These are phyloP conservation scores for Leucozona laternaria DNA, from an alignment of 2,888 invertebrate species.

Conservation along the genomic window DNA sequence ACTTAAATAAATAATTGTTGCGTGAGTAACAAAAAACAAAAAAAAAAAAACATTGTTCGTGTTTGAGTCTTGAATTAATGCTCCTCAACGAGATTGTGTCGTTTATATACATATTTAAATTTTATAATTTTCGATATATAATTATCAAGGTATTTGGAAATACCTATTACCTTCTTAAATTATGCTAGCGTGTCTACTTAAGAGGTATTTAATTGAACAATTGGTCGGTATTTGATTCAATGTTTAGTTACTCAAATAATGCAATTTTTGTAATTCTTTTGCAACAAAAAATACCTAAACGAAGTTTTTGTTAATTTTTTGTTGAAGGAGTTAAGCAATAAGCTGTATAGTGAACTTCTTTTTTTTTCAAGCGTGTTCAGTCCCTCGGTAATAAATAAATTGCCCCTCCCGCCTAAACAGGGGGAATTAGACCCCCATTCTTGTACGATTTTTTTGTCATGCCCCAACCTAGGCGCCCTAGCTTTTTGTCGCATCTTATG, in stretches of 20 bases:
- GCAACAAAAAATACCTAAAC: neutral
- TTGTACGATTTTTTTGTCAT: too few relatives aligned
- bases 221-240: neutral
- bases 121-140: slow-evolving; percentile 1
- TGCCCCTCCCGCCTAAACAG: too few relatives aligned
- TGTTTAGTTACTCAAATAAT: neutral
- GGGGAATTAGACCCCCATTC: too few relatives aligned
- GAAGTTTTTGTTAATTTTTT: neutral
- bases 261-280: neutral
- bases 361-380: too few relatives aligned
- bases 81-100: neutral
- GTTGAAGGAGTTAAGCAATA: too few relatives aligned
- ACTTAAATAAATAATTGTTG: slow-evolving; percentile 1
- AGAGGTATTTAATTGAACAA: neutral
- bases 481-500: too few relatives aligned
- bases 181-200: neutral
- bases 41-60: neutral
- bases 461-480: too few relatives aligned
- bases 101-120: slow-evolving; percentile 1
- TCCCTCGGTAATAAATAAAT: too few relatives aligned
- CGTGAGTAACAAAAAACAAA: neutral
- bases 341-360: too few relatives aligned
- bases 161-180: neutral
- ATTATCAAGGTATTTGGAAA: slow-evolving; percentile 11
- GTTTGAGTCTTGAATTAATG: neutral